Evolutionary conservation across 92 coral and sea anemone genomes (phyloP).

Genomic region (Porites divaricata): DNA sequence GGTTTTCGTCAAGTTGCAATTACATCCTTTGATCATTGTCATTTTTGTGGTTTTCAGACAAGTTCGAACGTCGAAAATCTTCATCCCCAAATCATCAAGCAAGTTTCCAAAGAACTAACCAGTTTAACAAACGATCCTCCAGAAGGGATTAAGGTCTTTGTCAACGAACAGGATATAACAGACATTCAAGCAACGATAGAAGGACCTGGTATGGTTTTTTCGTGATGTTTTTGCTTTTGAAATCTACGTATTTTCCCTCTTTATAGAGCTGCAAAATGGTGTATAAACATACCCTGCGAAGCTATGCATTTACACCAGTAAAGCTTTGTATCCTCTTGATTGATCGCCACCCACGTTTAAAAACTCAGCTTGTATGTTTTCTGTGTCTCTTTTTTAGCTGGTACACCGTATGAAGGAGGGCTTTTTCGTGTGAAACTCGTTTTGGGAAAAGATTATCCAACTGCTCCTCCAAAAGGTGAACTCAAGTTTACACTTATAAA

Average conservation of each 20-base stretch:
- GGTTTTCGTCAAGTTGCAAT: not conserved
- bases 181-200: slow-evolving; percentile 99
- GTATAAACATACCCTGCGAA: not conserved
- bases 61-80: slow-evolving; percentile 99
- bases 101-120: slow-evolving; percentile 91
- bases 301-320: not conserved
- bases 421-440: slow-evolving; percentile 92
- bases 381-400: slow-evolving; percentile 68
- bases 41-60: slow-evolving; percentile 58
- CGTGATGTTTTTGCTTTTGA: not conserved
- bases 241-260: not conserved
- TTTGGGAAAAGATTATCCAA: slow-evolving; percentile 93
- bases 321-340: not conserved
- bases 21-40: slow-evolving; percentile 16
- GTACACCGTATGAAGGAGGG: slow-evolving; percentile 99
- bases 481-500: not conserved
- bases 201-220: slow-evolving; percentile 85
- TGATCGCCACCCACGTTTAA: not conserved
- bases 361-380: not conserved
- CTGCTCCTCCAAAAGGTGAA: slow-evolving; percentile 98
- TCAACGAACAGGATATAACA: slow-evolving; percentile 95
- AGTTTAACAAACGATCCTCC: slow-evolving; percentile 91
- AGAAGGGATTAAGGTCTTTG: slow-evolving; percentile 93
- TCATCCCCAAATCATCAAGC: slow-evolving; percentile 98
- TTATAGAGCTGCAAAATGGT: not conserved